phyloP scores from a whole-genome alignment of 2,888 invertebrate species.

The Tenthredo distinguenda region DNA sequence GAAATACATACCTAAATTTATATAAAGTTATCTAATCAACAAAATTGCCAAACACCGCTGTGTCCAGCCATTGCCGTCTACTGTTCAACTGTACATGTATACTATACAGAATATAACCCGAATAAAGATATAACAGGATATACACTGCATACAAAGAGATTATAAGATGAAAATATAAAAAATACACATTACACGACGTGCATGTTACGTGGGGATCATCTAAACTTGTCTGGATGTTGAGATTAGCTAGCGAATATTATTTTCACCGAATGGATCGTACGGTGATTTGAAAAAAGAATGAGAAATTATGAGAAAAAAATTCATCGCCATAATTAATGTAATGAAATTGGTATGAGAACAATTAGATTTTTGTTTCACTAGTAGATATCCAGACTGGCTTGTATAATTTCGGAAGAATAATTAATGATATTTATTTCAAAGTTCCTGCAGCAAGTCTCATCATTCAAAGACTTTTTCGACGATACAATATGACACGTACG shows the following conservation, averaged over 20 bases:
- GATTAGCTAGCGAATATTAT: constrained; percentile 20
- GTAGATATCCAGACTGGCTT: background rate
- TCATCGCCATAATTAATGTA: background rate
- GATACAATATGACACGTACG: constrained; percentile 6
- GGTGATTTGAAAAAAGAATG: background rate
- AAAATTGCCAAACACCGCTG: constrained; percentile 63
- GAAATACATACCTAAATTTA: background rate
- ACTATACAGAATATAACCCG: constrained; percentile 57
- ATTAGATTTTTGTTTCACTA: background rate
- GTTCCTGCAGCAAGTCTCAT: constrained; percentile 27
- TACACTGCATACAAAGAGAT: constrained; percentile 57
- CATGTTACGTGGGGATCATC: constrained; percentile 2
- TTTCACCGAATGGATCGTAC: background rate
- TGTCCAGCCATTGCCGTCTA: constrained; percentile 75
- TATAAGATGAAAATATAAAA: constrained; percentile 56
- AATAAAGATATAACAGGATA: constrained; percentile 48
- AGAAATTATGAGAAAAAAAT: background rate
- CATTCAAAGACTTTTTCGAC: constrained; percentile 9
- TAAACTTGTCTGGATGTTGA: constrained; percentile 23
- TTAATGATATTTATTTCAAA: constrained; percentile 1
- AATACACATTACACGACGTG: constrained; percentile 10
- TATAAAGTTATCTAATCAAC: constrained; percentile 37
- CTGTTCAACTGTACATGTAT: constrained; percentile 72
- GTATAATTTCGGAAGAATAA: background rate
- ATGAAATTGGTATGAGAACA: background rate